phyloP scores from a whole-genome alignment of 2,888 invertebrate species.

The Scaptomyza tumidula region DNA sequence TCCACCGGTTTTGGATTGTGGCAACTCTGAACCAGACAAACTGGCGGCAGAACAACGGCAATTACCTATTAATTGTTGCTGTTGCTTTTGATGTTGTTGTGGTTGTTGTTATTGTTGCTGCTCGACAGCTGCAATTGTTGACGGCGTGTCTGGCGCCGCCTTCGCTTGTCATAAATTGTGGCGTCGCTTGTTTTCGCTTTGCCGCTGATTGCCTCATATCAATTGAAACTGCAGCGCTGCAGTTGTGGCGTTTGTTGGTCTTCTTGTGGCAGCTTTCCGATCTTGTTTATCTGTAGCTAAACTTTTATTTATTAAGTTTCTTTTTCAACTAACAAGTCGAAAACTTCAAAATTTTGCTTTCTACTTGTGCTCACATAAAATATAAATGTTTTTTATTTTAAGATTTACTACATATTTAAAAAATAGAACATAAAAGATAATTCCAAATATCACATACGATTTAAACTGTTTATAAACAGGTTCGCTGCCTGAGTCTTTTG shows the following conservation, averaged over 20 bases:
- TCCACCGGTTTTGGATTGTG: slow-evolving; percentile 39
- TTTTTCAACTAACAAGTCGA: not conserved
- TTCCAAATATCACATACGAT: slow-evolving; percentile 3
- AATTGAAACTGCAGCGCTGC: slow-evolving; percentile 52
- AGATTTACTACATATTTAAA: slow-evolving; percentile 1
- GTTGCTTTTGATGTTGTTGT: slow-evolving; percentile 30
- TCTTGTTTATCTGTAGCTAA: slow-evolving; percentile 23
- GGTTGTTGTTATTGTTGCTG: slow-evolving; percentile 33
- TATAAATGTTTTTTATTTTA: not conserved
- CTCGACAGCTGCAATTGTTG: slow-evolving; percentile 51
- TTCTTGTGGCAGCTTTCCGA: slow-evolving; percentile 22
- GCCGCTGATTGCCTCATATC: slow-evolving; percentile 59
- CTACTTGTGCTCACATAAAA: not conserved
- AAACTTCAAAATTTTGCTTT: not conserved
- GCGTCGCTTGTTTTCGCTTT: slow-evolving; percentile 43
- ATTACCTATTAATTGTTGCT: slow-evolving; percentile 74
- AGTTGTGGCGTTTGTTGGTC: slow-evolving; percentile 49
- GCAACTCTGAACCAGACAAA: slow-evolving; percentile 57
- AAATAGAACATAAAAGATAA: slow-evolving; percentile 10
- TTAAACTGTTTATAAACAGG: slow-evolving; percentile 42
- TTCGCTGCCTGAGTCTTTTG: slow-evolving; percentile 40
- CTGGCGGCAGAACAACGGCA: slow-evolving; percentile 58
- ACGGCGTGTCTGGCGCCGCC: slow-evolving; percentile 59
- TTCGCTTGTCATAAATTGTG: slow-evolving; percentile 67
- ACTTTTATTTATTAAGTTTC: slow-evolving; percentile 4